Conservation (phyloP, 2,888 invertebrate species). For the Bellardia pandia region DNA sequence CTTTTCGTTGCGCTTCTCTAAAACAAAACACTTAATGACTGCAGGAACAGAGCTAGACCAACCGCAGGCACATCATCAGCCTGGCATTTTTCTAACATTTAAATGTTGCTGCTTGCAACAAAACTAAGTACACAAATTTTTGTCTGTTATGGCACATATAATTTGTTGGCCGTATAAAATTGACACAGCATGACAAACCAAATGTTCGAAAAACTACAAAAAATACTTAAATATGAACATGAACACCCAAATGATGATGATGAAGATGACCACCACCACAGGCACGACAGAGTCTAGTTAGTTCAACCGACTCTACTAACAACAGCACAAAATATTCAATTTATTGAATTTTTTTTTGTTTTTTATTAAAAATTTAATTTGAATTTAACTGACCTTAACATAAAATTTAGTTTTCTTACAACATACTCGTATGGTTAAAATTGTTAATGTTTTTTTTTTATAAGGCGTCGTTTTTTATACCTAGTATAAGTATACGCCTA, state of each 20-base stretch:
- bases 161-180: constrained; percentile 70
- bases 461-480: constrained; percentile 30
- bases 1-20: no score
- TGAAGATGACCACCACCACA: constrained; percentile 64
- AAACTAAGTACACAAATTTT: background rate
- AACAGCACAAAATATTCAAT: constrained; percentile 38
- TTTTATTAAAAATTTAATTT: constrained; percentile 50
- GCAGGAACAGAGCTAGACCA: no score
- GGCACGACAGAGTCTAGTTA: constrained; percentile 48
- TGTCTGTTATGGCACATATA: constrained; percentile 54
- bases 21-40: no score
- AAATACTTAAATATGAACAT: constrained; percentile 24
- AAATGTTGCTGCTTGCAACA: constrained; percentile 5
- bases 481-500: constrained; percentile 41
- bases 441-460: constrained; percentile 51
- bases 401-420: background rate
- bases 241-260: constrained; percentile 16
- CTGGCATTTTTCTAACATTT: constrained; percentile 26
- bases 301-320: constrained; percentile 17
- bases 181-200: constrained; percentile 70
- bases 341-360: constrained; percentile 32
- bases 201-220: constrained; percentile 13
- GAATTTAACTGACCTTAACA: constrained; percentile 51
- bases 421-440: constrained; percentile 17
- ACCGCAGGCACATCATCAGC: background rate